Percentiles rank a stretch among this genome's conserved stretches.
Evolutionary conservation across 2,113 vertebrate genomes (phyloP).

Genomic region (Oreotrochilus melanogaster): DNA sequence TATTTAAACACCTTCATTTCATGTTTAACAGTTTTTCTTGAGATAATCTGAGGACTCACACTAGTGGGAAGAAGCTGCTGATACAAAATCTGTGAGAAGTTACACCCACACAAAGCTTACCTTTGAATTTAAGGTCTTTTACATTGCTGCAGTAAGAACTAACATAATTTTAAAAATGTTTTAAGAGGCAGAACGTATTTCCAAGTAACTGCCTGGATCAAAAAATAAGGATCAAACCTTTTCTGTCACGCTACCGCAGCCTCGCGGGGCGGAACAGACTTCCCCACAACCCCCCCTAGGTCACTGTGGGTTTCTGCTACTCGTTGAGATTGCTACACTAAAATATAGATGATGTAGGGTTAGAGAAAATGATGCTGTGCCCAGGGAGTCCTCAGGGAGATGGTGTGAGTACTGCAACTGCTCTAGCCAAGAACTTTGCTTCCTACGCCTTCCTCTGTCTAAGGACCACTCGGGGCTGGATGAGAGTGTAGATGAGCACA

Average conservation of each 20-base stretch:
- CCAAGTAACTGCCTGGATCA: background rate
- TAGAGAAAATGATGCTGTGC: background rate
- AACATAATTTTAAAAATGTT: background rate
- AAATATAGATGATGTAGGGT: background rate
- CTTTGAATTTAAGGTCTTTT: background rate
- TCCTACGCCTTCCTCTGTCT: background rate
- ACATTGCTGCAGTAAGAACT: background rate
- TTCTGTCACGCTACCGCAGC: fast-evolving
- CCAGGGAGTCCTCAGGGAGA: background rate
- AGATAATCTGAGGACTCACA: background rate
- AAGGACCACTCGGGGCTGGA: fast-evolving
- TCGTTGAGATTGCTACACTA: fast-evolving
- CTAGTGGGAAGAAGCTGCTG: background rate
- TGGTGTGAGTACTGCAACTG: fast-evolving
- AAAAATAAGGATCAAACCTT: background rate
- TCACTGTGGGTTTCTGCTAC: background rate
- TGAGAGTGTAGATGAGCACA: background rate
- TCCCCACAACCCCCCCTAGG: background rate
- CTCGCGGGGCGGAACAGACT: fast-evolving
- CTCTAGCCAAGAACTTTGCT: background rate
- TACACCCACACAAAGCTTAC: background rate
- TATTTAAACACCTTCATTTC: background rate
- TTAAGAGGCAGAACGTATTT: background rate
- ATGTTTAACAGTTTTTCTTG: background rate
- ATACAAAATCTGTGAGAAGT: fast-evolving